Conservation (phyloP, 2,888 invertebrate species). For the Keiferia lycopersicella region DNA sequence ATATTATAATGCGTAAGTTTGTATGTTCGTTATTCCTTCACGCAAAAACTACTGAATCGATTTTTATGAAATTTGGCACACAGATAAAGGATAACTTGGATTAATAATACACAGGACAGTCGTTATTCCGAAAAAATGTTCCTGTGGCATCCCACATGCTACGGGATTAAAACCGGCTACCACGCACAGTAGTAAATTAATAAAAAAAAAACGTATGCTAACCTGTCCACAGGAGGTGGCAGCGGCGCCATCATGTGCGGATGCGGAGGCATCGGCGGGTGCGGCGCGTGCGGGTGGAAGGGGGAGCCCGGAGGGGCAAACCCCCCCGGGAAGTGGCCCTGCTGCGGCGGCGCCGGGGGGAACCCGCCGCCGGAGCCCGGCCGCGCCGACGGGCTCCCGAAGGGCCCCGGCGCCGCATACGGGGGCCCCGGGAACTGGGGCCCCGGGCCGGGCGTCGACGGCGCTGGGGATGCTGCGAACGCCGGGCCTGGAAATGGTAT, state of each 20-base stretch:
- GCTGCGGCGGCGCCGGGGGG: constrained; percentile 88
- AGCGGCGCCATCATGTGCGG: constrained; percentile 78
- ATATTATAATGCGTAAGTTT: no score
- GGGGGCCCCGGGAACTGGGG: constrained; percentile 85
- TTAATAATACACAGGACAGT: no score
- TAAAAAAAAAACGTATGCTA: constrained; percentile 2
- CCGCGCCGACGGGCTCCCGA: constrained; percentile 82
- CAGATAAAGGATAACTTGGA: no score
- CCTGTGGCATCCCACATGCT: no score
- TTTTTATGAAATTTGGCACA: no score
- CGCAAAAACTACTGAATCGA: no score
- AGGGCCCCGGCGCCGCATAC: constrained; percentile 85
- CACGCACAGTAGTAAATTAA: no score
- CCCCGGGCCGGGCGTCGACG: constrained; percentile 82
- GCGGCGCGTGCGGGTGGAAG: constrained; percentile 91
- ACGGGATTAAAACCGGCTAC: no score
- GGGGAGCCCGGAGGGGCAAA: constrained; percentile 89
- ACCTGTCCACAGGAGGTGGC: constrained; percentile 91
- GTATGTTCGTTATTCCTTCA: no score
- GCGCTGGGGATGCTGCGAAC: constrained; percentile 84
- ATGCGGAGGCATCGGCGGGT: constrained; percentile 91
- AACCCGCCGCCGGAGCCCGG: constrained; percentile 93
- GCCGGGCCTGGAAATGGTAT: constrained; percentile 83
- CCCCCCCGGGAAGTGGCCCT: constrained; percentile 86
- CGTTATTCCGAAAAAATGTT: no score